phyloP scores from a whole-genome alignment of 2,888 invertebrate genomes.

The Belgica antarctica region DNA sequence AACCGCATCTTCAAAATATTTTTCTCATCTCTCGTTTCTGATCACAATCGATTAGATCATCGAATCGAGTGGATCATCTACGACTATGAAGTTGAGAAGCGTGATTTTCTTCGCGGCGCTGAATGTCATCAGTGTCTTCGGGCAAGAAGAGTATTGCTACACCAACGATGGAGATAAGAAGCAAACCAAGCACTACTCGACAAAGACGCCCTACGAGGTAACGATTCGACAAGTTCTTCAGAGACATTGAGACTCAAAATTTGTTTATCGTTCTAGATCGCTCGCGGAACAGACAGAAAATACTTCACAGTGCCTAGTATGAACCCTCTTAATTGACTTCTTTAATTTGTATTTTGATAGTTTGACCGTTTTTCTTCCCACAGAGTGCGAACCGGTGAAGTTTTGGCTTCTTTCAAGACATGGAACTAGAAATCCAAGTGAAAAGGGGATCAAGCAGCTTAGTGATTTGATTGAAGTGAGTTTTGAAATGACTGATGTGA shows the following conservation, averaged over 20 bases:
- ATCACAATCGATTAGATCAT: slow-evolving; percentile 19
- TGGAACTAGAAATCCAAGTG: slow-evolving; percentile 67
- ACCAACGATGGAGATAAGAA: slow-evolving; percentile 50
- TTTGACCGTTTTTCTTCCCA: slow-evolving; percentile 46
- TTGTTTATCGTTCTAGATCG: too few species aligned
- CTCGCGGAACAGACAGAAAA: slow-evolving; percentile 60
- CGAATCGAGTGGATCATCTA: slow-evolving; percentile 14
- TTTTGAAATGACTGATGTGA: neutral
- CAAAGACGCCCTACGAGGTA: slow-evolving; percentile 76
- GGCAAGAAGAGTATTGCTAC: slow-evolving; percentile 51
- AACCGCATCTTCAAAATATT: neutral
- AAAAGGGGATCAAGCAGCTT: slow-evolving; percentile 58
- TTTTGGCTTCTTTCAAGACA: slow-evolving; percentile 71
- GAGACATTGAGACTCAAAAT: too few species aligned
- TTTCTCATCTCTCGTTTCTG: neutral
- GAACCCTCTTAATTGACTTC: slow-evolving; percentile 49
- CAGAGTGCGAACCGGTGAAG: slow-evolving; percentile 70
- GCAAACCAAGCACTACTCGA: slow-evolving; percentile 60
- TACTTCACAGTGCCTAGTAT: slow-evolving; percentile 66
- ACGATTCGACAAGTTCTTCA: too few species aligned
- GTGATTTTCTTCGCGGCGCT: neutral
- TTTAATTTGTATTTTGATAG: slow-evolving; percentile 11
- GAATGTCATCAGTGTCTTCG: neutral
- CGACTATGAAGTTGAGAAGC: slow-evolving; percentile 26
- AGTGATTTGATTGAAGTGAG: slow-evolving; percentile 59